Evolutionary conservation across 2,797 vertebrate species (phyloP).

Genomic region (Chloroceryle amazona): DNA sequence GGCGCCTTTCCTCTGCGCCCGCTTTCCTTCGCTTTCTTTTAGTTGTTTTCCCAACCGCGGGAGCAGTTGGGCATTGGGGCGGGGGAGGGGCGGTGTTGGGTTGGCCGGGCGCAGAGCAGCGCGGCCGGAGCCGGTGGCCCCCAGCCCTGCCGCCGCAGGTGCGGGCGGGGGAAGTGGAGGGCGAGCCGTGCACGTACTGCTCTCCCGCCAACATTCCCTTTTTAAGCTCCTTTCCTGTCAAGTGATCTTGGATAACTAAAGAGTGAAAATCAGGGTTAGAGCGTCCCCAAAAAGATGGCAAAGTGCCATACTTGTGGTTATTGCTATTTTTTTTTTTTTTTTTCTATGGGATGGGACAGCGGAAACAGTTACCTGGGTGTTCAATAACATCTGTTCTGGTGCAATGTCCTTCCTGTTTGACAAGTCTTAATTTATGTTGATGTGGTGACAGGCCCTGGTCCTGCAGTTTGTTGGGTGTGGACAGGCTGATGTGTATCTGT

Average conservation of each 20-base stretch:
- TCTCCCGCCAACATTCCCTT: rapidly evolving
- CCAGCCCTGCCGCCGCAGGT: not conserved
- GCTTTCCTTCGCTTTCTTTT: not conserved
- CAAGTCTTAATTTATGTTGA: not conserved
- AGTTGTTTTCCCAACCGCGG: not conserved
- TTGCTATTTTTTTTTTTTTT: not conserved
- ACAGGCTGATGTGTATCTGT: not conserved
- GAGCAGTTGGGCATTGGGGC: not conserved
- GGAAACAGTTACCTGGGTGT: not conserved
- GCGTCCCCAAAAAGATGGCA: not conserved
- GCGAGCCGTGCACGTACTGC: not conserved
- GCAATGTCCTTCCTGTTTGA: not conserved
- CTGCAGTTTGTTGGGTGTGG: slow-evolving; percentile 20
- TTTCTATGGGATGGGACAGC: not conserved
- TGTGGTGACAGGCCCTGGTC: not conserved
- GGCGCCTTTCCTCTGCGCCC: not conserved
- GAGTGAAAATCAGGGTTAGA: not conserved
- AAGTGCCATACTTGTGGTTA: not conserved
- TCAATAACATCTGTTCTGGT: not conserved
- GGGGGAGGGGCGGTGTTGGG: not conserved
- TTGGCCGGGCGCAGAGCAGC: not conserved
- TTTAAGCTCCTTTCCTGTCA: not conserved
- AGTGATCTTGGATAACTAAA: not conserved
- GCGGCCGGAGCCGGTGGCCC: not conserved
- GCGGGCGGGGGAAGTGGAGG: not conserved